A percentile compares a stretch with the other conserved stretches of the same genome.
Evolutionary conservation across 1,140 invertebrate genomes (phyloP).

Genomic region (Drosophila kohkoa): DNA sequence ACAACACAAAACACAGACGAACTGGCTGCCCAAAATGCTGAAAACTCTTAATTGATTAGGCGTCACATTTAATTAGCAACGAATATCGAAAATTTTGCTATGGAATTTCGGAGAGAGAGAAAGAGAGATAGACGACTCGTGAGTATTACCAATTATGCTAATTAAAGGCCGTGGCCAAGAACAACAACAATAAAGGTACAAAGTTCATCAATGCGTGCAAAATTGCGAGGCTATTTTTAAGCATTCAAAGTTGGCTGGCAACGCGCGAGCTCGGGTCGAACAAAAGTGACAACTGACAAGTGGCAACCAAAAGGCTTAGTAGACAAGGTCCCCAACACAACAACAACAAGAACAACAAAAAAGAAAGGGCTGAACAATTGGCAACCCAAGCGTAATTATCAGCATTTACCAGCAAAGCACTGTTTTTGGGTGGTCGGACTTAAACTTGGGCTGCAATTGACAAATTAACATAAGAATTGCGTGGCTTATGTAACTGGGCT

Average conservation of each 20-base stretch:
- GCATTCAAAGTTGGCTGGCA: slow-evolving; percentile 51
- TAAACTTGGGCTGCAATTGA: slow-evolving; percentile 59
- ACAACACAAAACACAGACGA: not conserved
- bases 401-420: slow-evolving; percentile 61
- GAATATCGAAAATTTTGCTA: slow-evolving; percentile 39
- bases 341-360: not conserved
- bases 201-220: slow-evolving; percentile 70
- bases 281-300: not conserved
- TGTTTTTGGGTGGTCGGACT: not conserved
- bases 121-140: not conserved
- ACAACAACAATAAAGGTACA: slow-evolving; percentile 34
- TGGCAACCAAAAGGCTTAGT: slow-evolving; percentile 35
- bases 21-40: slow-evolving; percentile 20
- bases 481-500: slow-evolving; percentile 31
- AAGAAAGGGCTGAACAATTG: slow-evolving; percentile 56
- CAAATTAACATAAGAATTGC: slow-evolving; percentile 78
- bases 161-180: slow-evolving; percentile 57
- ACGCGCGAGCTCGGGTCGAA: not conserved
- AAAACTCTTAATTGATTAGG: slow-evolving; percentile 73
- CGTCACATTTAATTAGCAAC: slow-evolving; percentile 73
- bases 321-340: not conserved
- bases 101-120: slow-evolving; percentile 18
- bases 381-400: slow-evolving; percentile 68
- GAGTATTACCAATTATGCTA: slow-evolving; percentile 78
- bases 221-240: slow-evolving; percentile 72